Evolutionary conservation across 2,113 vertebrate genomes (phyloP).

Genomic region (Dipodomys ordii): DNA sequence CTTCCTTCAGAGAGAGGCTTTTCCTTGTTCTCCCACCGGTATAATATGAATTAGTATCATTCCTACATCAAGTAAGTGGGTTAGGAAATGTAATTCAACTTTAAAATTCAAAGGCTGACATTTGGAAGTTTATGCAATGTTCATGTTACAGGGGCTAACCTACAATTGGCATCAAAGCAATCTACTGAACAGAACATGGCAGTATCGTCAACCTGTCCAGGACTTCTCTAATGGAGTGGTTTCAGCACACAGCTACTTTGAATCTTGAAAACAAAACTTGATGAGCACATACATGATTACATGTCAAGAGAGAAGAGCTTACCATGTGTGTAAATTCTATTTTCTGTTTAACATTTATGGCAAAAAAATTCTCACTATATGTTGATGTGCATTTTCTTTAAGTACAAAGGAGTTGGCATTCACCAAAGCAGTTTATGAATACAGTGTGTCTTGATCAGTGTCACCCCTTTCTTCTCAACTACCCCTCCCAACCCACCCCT

Average conservation of each 20-base stretch:
- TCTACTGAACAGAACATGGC: background rate
- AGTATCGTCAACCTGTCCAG: background rate
- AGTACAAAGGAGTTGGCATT: too few species aligned
- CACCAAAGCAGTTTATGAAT: too few species aligned
- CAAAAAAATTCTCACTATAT: background rate
- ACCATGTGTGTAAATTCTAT: background rate
- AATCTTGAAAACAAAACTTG: background rate
- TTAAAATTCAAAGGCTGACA: background rate
- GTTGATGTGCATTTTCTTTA: too few species aligned
- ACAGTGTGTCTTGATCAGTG: too few species aligned
- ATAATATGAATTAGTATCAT: background rate
- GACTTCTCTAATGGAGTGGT: background rate
- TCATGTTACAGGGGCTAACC: background rate
- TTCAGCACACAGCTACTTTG: background rate
- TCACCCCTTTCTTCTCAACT: too few species aligned
- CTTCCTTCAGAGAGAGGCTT: background rate
- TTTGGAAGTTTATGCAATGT: background rate
- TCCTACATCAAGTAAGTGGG: background rate
- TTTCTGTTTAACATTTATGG: background rate
- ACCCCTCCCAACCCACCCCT: too few species aligned
- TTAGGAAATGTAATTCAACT: background rate
- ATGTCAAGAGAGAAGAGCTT: background rate
- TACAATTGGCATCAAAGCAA: background rate
- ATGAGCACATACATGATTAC: background rate
- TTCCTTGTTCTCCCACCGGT: background rate